Conservation (phyloP, 2,888 invertebrate genomes). For the Syritta pipiens region DNA sequence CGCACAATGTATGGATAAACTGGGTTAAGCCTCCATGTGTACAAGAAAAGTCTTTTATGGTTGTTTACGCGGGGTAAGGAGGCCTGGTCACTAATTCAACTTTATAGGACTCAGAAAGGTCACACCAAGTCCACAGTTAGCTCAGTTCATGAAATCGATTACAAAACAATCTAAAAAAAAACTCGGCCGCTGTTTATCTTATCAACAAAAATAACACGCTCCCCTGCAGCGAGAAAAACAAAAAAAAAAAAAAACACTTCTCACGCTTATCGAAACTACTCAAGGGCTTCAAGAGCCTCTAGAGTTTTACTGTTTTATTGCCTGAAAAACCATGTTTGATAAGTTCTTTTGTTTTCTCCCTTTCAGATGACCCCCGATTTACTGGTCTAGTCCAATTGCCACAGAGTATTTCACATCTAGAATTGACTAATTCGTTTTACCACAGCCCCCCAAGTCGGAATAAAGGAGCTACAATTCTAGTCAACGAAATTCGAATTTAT, state of each 20-base stretch:
- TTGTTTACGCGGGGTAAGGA: no score
- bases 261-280: neutral
- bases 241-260: neutral
- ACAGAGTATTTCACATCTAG: neutral
- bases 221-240: neutral
- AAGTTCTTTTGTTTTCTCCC: neutral
- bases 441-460: no score
- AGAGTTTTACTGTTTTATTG: neutral
- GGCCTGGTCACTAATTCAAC: no score
- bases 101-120: neutral
- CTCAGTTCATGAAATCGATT: neutral
- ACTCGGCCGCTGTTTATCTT: neutral
- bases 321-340: neutral
- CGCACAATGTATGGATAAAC: no score
- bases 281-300: no score
- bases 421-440: no score
- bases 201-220: neutral
- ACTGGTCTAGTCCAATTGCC: neutral
- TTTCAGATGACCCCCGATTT: conserved; percentile 18
- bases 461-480: conserved; percentile 21
- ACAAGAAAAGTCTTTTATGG: no score
- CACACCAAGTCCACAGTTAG: neutral
- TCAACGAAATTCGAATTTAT: conserved; percentile 10
- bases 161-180: neutral
- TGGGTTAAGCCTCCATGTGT: no score